Conservation (phyloP, 2,113 vertebrate genomes). For the Phylloscopus whistleri region DNA sequence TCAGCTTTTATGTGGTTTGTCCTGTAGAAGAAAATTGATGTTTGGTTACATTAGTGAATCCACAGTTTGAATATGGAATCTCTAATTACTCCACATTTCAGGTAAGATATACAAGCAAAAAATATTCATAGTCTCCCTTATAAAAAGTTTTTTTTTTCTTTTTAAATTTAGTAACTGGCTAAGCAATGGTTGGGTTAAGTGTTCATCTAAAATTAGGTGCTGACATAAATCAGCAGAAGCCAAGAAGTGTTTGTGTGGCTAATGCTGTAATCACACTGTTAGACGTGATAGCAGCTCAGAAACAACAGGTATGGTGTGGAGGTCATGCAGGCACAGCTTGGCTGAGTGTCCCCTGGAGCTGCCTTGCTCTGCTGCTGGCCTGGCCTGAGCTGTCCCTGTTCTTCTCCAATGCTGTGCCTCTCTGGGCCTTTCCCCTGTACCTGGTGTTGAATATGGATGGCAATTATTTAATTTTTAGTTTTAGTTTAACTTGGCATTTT, state of each 20-base stretch:
- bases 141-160: not conserved
- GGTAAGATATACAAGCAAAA: not conserved
- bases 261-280: not conserved
- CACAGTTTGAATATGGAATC: not conserved
- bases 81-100: not conserved
- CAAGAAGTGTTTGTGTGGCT: not conserved
- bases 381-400: not conserved
- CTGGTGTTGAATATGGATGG: not conserved
- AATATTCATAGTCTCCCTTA: not conserved
- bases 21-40: not conserved
- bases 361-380: not conserved
- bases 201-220: constrained; percentile 22
- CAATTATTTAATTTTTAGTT: not conserved
- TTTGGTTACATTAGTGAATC: constrained; percentile 7
- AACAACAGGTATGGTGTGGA: not conserved
- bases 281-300: not conserved
- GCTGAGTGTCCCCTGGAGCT: not conserved
- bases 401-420: not conserved
- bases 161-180: constrained; percentile 5
- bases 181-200: not conserved
- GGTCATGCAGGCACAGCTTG: not conserved
- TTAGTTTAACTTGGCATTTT: not conserved
- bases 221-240: not conserved
- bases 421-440: not conserved
- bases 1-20: constrained; percentile 53